A percentile compares a stretch with the other conserved stretches of the same genome.
phyloP scores from a whole-genome alignment of 2,113 vertebrate species.

The Melozone crissalis region DNA sequence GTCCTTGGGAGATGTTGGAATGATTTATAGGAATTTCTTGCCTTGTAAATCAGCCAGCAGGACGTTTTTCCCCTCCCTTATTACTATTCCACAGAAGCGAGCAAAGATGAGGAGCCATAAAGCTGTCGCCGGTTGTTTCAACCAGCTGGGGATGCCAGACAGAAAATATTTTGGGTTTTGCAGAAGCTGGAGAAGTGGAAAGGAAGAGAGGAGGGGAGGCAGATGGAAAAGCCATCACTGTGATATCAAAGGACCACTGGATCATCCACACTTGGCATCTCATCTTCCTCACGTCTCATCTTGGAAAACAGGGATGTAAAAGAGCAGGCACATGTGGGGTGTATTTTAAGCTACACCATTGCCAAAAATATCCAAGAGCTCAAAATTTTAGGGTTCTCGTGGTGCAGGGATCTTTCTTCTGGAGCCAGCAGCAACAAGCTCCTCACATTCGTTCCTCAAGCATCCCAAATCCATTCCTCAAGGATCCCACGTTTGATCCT shows the following conservation, averaged over 20 bases:
- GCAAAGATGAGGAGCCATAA: conserved; percentile 53
- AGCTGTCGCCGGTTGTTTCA: conserved; percentile 57
- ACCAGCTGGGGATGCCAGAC: conserved; percentile 35
- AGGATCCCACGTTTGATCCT: background rate
- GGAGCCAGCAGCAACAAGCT: background rate
- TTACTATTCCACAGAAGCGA: conserved; percentile 41
- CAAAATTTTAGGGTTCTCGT: background rate
- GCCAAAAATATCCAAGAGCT: background rate
- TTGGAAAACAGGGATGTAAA: background rate
- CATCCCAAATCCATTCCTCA: background rate
- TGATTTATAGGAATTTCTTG: background rate
- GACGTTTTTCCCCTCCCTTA: background rate
- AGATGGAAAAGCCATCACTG: background rate
- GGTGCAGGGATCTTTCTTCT: background rate
- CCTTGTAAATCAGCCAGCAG: background rate
- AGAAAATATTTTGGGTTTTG: conserved; percentile 39
- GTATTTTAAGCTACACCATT: rapidly evolving
- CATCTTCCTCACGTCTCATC: background rate
- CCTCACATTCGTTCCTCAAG: rapidly evolving
- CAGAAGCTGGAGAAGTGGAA: background rate
- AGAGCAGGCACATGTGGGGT: background rate
- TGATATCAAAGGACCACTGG: background rate
- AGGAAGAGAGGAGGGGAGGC: background rate
- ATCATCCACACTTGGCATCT: background rate
- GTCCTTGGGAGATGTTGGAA: background rate